These are phyloP conservation scores for Cheilosia impressa DNA, from an alignment of 2,888 invertebrate species.

Conservation along the genomic window DNA sequence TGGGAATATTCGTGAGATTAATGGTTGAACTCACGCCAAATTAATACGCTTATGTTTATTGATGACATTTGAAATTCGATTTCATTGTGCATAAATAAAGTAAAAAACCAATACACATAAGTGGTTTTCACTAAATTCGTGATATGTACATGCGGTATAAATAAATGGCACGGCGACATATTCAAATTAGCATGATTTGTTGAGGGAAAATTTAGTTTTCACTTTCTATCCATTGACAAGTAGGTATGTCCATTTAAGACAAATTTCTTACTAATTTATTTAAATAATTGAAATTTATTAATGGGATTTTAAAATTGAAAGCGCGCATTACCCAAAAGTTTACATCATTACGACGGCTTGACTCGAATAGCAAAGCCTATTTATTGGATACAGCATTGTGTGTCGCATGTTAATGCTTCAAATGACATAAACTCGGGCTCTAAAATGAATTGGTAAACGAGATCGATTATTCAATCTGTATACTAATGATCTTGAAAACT, in stretches of 20 bases:
- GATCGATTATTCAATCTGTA: constrained; percentile 37
- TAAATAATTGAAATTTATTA: constrained; percentile 13
- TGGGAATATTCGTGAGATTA: constrained; percentile 23
- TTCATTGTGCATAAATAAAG: not conserved
- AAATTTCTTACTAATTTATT: constrained; percentile 19
- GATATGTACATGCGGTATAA: not conserved
- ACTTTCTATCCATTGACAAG: constrained; percentile 42
- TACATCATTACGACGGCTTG: not conserved
- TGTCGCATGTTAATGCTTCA: constrained; percentile 15
- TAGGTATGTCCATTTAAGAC: not conserved
- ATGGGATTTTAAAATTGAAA: constrained; percentile 15
- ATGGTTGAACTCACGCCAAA: constrained; percentile 18
- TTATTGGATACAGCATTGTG: not conserved
- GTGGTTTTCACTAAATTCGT: constrained; percentile 36
- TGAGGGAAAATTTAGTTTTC: constrained; percentile 28
- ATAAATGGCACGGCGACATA: not conserved
- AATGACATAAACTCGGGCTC: constrained; percentile 24
- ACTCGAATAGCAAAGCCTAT: not conserved
- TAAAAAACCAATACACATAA: not conserved
- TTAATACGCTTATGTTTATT: constrained; percentile 18
- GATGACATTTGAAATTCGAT: constrained; percentile 3
- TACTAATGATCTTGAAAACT: not conserved
- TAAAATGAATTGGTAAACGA: constrained; percentile 11
- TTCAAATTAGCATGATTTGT: not conserved
- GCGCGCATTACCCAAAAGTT: not conserved